Conservation (phyloP, 2,113 vertebrate genomes). For the Ceratotherium simum region DNA sequence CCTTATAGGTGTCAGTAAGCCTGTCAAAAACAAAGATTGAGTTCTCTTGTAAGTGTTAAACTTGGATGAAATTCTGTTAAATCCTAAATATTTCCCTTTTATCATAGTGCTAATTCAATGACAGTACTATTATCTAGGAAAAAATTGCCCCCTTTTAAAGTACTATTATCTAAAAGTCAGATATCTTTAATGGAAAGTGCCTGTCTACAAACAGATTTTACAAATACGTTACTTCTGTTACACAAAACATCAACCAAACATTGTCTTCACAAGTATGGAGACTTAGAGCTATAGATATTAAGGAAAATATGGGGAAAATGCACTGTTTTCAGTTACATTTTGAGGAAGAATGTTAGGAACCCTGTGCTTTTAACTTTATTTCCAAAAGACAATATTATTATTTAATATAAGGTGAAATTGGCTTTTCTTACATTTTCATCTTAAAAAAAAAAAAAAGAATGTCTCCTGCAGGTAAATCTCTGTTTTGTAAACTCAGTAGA, state of each 20-base stretch:
- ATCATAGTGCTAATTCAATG: conserved; percentile 47
- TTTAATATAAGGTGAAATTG: background rate
- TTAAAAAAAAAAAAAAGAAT: conserved; percentile 14
- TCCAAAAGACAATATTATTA: background rate
- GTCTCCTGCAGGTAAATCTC: conserved; percentile 6
- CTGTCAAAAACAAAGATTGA: conserved; percentile 43
- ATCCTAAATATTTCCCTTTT: background rate
- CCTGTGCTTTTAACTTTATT: background rate
- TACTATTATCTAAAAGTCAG: conserved; percentile 20
- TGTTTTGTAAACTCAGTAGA: background rate
- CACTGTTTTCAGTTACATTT: background rate
- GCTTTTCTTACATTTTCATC: background rate
- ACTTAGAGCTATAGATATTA: background rate
- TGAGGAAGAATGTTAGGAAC: background rate
- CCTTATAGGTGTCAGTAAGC: background rate
- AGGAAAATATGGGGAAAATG: background rate
- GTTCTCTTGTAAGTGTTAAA: conserved; percentile 35
- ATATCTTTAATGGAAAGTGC: background rate
- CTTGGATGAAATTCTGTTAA: conserved; percentile 13
- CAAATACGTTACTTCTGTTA: background rate
- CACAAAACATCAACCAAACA: background rate
- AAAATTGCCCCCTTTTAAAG: conserved; percentile 3
- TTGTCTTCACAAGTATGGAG: background rate
- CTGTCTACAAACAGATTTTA: background rate
- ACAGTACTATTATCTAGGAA: conserved; percentile 16